phyloP scores from a whole-genome alignment of 1,140 invertebrate genomes.

The Drosophila repleta region DNA sequence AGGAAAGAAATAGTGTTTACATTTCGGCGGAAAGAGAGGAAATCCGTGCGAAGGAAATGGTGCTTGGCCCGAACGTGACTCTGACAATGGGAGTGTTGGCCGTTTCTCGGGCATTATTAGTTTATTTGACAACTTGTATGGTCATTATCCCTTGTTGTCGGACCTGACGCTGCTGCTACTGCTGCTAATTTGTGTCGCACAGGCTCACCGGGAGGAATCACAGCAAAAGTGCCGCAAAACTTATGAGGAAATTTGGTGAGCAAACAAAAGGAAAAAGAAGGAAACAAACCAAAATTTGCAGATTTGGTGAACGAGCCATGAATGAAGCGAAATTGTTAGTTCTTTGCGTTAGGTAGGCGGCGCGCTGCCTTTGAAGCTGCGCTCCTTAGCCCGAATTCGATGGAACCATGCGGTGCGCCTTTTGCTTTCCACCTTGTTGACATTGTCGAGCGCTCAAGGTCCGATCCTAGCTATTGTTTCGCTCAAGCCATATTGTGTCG shows the following conservation, averaged over 20 bases:
- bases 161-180: constrained; percentile 27
- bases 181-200: constrained; percentile 40
- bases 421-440: constrained; percentile 44
- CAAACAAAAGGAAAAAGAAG: constrained; percentile 35
- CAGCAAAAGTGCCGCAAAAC: constrained; percentile 72
- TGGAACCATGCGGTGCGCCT: constrained; percentile 54
- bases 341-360: constrained; percentile 29
- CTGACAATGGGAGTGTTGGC: constrained; percentile 25
- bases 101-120: constrained; percentile 30
- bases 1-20: constrained; percentile 47
- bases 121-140: constrained; percentile 52
- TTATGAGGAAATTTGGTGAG: constrained; percentile 72
- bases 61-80: constrained; percentile 59
- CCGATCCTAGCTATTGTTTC: constrained; percentile 39
- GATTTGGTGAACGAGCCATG: constrained; percentile 39
- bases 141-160: constrained; percentile 72
- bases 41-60: constrained; percentile 49
- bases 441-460: constrained; percentile 55
- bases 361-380: constrained; percentile 59
- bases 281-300: constrained; percentile 61
- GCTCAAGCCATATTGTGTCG: constrained; percentile 24
- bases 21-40: constrained; percentile 50
- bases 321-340: constrained; percentile 44
- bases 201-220: constrained; percentile 10
- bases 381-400: constrained; percentile 43